Evolutionary conservation across 2,113 vertebrate species (phyloP), one percentile per base, ranked within the genome.

Genomic region (Promerops cafer): DNA sequence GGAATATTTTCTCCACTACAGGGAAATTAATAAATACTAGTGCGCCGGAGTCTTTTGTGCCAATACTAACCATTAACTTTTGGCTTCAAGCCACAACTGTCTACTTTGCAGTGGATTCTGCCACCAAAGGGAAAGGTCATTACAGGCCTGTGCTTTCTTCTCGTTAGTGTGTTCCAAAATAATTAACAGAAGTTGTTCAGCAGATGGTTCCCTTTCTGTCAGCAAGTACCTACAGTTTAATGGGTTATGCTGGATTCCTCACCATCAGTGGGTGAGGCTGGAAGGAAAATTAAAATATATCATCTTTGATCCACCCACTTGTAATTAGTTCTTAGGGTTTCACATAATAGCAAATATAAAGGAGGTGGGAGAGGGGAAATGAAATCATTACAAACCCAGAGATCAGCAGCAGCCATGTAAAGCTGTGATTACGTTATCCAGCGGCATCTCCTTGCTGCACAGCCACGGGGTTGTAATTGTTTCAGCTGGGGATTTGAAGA

Each of bases 171-270:
- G 96, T 97, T 98, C 98, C 97, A 98, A 97, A 95, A 96, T 98
- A 98, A 98, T 98, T 98, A 98, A 97, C 96, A 97, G 97, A 98
- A 98, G 97, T 98, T 94, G 94, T 98, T 98, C 97, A 96, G 96
- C 98, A 98, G 98, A 98, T 98, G 98, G 97, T 97, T 98, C 98
- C 97, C 96, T 98, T 98, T 97, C 98, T 98, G 98, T 98, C 98
- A 98, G 98, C 98, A 94, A 98, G 97, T 97, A 97, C 97, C 97
- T 98, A 97, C 95, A 92, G 82, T 97, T 98, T 98, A 97, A 97
- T 97, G 97, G 97, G 93, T 97, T 96, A 16, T 94, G 92, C 97
- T 97, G 97, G 98, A 98, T 97, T 97, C 97, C 96, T 97, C 93
- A 81, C 94, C 87, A 50, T 95, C 97, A 98, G 97, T 98, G 98